Evolutionary conservation across 2,888 invertebrate species (phyloP), one percentile per base, ranked within the genome.

Genomic region (Agrenia bidenticulata): DNA sequence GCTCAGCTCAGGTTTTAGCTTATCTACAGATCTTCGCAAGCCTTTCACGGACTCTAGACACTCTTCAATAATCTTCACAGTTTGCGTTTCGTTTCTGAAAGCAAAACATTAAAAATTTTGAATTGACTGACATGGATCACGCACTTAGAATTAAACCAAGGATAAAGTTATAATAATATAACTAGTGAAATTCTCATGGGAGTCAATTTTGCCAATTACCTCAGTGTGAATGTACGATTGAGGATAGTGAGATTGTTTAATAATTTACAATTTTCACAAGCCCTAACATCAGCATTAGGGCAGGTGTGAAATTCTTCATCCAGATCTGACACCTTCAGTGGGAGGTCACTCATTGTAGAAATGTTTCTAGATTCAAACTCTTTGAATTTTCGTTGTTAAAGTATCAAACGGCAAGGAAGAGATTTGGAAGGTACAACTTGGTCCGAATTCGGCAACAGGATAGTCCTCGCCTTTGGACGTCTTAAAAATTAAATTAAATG

Each of bases 231-330:
- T 13, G 70, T 72, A 4, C 75, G 41, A 51, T 66, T 65, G 9
- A 73, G 42, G 13, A 70, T 60, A 7, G 74, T 63, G 37, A 75
- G 64, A 2, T 68, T 68, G 61, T 74, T 74, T 4, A 75, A 62
- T n/a, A 74, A 55, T 64, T 75, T 75, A 61, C 75, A 75, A 54
- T 72, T 72, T 64, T 75, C 75, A 69, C 75, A 75, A 1, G 75
- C 75, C 13, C 72, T 56, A 21, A 75, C 42, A 55, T 75, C 75
- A 2, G 74, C 73, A 60, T 72, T 73, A 9, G 75, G 75, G 50
- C 75, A 75, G 2, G 72, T 51, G 62, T 75, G 75, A 54, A 69
- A 66, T 45, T 73, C 75, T 49, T 73, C 75, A 19, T 69, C 69
- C 13, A 69, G 62, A 55, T 68, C 68, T 1, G 62, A 56, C 19